Percentiles rank a stretch among this genome's conserved stretches.
Evolutionary conservation across 2,888 invertebrate genomes (phyloP).

Genomic region (Linnaemya vulpina): DNA sequence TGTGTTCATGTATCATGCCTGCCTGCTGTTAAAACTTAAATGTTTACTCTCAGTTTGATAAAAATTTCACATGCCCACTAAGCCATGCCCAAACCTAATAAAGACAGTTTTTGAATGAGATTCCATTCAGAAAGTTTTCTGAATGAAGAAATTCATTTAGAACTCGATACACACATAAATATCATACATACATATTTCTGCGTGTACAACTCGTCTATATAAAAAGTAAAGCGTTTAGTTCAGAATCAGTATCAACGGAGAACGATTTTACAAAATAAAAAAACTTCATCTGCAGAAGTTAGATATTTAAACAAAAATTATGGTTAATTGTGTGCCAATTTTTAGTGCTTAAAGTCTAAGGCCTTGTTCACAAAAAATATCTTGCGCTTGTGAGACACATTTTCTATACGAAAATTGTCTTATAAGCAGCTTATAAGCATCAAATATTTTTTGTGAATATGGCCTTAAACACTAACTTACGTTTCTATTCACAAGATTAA

Average conservation of each 20-base stretch:
- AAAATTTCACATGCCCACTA: not conserved
- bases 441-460: too few relatives aligned
- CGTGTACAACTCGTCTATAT: too few relatives aligned
- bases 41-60: conserved; percentile 1
- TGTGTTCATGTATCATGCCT: too few relatives aligned
- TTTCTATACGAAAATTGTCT: too few relatives aligned
- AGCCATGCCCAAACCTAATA: not conserved
- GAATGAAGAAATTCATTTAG: conserved; percentile 28
- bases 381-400: too few relatives aligned
- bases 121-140: conserved; percentile 27
- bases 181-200: not conserved
- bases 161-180: not conserved
- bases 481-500: too few relatives aligned
- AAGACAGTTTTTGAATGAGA: not conserved
- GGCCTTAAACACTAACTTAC: not conserved
- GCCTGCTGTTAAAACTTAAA: not conserved
- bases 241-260: not conserved
- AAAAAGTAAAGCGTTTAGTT: not conserved
- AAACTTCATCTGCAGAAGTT: not conserved
- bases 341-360: too few relatives aligned
- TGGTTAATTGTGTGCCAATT: too few relatives aligned
- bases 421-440: too few relatives aligned
- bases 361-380: too few relatives aligned
- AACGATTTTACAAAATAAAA: conserved; percentile 3
- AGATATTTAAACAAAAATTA: not conserved